Evolutionary conservation across 1,140 invertebrate species (phyloP).

Genomic region (Dysdera silvatica): DNA sequence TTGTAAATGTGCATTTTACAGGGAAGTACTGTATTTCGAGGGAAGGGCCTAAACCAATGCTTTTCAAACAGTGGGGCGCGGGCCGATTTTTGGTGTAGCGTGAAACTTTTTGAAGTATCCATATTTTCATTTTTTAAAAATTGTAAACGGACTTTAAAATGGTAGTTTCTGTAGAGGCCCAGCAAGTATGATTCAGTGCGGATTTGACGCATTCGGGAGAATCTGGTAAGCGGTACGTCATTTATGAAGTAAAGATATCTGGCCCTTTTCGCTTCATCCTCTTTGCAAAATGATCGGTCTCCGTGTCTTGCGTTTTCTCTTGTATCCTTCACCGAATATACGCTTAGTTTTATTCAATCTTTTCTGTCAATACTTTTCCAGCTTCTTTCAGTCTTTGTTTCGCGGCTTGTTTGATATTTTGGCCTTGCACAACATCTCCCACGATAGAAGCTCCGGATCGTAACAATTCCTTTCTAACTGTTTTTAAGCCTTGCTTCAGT

Average conservation of each 20-base stretch:
- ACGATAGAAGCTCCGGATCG: background rate
- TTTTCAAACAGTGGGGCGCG: too few relatives aligned
- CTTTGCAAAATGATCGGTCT: background rate
- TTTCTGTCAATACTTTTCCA: background rate
- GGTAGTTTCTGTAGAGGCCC: too few relatives aligned
- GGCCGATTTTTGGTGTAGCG: too few relatives aligned
- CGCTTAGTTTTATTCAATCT: background rate
- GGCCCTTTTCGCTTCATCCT: background rate
- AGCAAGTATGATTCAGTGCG: too few relatives aligned
- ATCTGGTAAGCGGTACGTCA: background rate
- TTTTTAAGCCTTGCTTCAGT: background rate
- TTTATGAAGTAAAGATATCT: constrained; percentile 13
- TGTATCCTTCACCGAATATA: constrained; percentile 3
- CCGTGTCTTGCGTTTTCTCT: background rate
- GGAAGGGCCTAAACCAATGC: too few relatives aligned
- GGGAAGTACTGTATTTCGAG: too few relatives aligned
- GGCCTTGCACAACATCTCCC: background rate
- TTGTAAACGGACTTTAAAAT: too few relatives aligned
- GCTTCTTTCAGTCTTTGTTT: background rate
- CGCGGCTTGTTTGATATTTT: background rate
- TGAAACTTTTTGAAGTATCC: too few relatives aligned
- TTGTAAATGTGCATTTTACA: too few relatives aligned
- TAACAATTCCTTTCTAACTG: constrained; percentile 4
- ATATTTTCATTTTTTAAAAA: too few relatives aligned
- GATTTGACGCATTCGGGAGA: constrained; percentile 10